phyloP scores from a whole-genome alignment of 1,140 invertebrate species.

The Trachymyrmex cornetzi region DNA sequence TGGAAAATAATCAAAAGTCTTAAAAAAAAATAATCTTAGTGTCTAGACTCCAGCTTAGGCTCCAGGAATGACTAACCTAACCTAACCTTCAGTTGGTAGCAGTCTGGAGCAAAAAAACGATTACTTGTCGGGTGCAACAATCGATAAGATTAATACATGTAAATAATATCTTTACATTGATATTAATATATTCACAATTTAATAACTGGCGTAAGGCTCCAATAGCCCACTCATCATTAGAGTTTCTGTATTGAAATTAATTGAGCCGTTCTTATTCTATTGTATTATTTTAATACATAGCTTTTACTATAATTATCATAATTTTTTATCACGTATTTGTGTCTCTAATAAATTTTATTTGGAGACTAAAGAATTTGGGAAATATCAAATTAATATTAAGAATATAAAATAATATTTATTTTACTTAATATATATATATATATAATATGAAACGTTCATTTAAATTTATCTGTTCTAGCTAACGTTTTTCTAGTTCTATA shows the following conservation, averaged over 20 bases:
- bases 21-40: background rate
- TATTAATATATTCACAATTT: too few species aligned
- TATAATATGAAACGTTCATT: background rate
- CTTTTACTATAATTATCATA: background rate
- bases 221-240: too few species aligned
- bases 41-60: too few species aligned
- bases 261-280: too few species aligned
- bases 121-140: background rate
- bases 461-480: background rate
- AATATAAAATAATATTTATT: background rate
- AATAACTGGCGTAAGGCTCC: too few species aligned
- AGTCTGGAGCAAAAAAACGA: background rate
- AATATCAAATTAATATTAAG: background rate
- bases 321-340: conserved; percentile 17
- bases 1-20: background rate
- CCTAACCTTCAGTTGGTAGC: too few species aligned
- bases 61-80: background rate
- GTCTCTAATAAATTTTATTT: background rate
- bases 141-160: background rate
- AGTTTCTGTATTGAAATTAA: too few species aligned
- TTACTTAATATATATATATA: too few species aligned
- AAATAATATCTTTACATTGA: too few species aligned
- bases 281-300: too few species aligned
- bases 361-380: background rate
- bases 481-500: background rate